Evolutionary conservation across 2,113 vertebrate genomes (phyloP).

Genomic region (Rhabdornis inornatus): DNA sequence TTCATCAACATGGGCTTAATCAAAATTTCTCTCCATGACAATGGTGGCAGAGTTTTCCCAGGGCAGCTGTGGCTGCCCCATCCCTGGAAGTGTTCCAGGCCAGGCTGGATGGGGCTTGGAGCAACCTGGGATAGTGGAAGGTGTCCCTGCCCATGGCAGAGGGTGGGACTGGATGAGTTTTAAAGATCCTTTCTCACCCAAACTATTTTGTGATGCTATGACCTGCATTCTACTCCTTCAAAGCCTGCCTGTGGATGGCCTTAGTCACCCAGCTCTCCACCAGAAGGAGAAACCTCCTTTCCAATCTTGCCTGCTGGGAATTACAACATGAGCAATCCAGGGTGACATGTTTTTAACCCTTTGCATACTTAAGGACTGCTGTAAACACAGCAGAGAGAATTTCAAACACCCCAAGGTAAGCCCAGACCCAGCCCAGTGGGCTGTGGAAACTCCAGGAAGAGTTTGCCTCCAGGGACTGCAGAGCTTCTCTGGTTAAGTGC

Average conservation of each 20-base stretch:
- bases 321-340: neutral
- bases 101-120: rapidly evolving
- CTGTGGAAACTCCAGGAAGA: neutral
- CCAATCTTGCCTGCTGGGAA: neutral
- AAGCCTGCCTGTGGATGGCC: neutral
- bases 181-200: neutral
- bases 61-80: rapidly evolving
- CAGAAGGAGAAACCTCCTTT: neutral
- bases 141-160: neutral
- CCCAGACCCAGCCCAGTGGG: too few species aligned
- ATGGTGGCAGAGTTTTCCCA: neutral
- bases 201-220: neutral
- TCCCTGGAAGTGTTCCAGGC: neutral
- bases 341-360: neutral
- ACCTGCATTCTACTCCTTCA: neutral
- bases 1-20: neutral
- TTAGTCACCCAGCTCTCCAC: neutral
- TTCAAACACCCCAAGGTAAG: neutral
- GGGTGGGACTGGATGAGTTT: rapidly evolving
- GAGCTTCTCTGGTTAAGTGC: neutral
- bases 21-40: neutral
- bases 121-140: rapidly evolving
- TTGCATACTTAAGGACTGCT: neutral
- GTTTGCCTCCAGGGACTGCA: neutral
- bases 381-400: neutral